phyloP scores from a whole-genome alignment of 2,797 vertebrate genomes.

The Ciconia nigra region DNA sequence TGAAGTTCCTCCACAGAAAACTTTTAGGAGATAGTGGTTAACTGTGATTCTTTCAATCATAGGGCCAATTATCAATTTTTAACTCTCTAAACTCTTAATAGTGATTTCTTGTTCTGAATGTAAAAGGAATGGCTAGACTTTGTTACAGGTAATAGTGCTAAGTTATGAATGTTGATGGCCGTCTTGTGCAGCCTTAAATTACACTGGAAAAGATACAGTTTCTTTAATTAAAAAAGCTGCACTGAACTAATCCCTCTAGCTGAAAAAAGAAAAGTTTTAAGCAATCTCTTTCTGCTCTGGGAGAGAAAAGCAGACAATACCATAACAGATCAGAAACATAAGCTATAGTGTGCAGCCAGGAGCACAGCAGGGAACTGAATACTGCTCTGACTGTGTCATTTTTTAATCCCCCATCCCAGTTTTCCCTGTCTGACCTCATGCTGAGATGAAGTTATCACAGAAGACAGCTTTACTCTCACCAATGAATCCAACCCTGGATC shows the following conservation, averaged over 20 bases:
- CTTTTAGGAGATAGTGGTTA: conserved; percentile 50
- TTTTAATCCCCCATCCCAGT: conserved; percentile 93
- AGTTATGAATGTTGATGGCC: conserved; percentile 80
- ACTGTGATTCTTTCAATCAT: conserved; percentile 2
- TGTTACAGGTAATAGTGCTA: conserved; percentile 73
- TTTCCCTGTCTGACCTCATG: conserved; percentile 95
- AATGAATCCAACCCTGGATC: conserved; percentile 87
- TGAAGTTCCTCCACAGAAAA: conserved; percentile 47
- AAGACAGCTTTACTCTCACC: conserved; percentile 97
- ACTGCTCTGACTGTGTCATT: conserved; percentile 92
- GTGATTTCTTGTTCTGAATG: conserved; percentile 27
- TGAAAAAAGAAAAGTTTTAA: conserved; percentile 85
- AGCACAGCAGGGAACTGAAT: conserved; percentile 89
- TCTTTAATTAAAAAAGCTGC: conserved; percentile 96
- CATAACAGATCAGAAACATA: conserved; percentile 94
- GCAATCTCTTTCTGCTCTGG: conserved; percentile 83
- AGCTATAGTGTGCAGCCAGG: conserved; percentile 88
- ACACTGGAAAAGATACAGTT: conserved; percentile 87
- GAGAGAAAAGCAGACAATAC: conserved; percentile 93
- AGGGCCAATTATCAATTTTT: conserved; percentile 27
- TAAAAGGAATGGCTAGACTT: conserved; percentile 60
- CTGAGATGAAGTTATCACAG: conserved; percentile 98
- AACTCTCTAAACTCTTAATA: conserved; percentile 43
- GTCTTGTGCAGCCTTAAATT: conserved; percentile 85
- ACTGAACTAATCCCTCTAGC: conserved; percentile 89